A percentile compares a stretch with the other conserved stretches of the same genome.
phyloP scores from a whole-genome alignment of 2,888 invertebrate genomes.

The Labia minor region DNA sequence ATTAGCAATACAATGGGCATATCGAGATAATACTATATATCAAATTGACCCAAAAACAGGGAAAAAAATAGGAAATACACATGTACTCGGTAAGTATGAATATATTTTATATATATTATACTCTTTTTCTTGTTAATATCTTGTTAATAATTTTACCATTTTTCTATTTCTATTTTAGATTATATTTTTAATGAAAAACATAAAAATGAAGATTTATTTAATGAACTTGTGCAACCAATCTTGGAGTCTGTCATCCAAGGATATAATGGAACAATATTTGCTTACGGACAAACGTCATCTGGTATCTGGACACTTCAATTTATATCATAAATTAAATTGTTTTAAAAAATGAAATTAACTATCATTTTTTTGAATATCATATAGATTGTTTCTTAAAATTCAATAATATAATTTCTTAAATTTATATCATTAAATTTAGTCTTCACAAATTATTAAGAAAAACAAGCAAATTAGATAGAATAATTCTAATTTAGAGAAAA shows the following conservation, averaged over 20 bases:
- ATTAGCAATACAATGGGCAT: constrained; percentile 48
- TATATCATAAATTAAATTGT: background rate
- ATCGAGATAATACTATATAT: constrained; percentile 47
- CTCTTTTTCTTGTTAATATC: background rate
- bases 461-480: too few species aligned
- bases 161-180: constrained; percentile 56
- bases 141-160: constrained; percentile 27
- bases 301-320: too few species aligned
- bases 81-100: constrained; percentile 32
- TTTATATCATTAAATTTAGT: background rate
- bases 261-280: constrained; percentile 79
- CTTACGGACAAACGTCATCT: constrained; percentile 84
- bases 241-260: constrained; percentile 60
- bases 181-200: constrained; percentile 54
- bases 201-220: constrained; percentile 52
- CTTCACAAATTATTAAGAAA: background rate
- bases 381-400: too few species aligned
- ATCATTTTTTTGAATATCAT: too few species aligned
- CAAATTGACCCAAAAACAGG: constrained; percentile 44
- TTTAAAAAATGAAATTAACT: too few species aligned
- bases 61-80: constrained; percentile 27
- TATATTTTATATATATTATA: background rate
- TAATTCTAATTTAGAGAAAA: background rate
- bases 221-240: constrained; percentile 57
- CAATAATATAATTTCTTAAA: too few species aligned